Base-by-base conservation (phyloP, 2,888 invertebrate species). In the Chesias legatella region DNA sequence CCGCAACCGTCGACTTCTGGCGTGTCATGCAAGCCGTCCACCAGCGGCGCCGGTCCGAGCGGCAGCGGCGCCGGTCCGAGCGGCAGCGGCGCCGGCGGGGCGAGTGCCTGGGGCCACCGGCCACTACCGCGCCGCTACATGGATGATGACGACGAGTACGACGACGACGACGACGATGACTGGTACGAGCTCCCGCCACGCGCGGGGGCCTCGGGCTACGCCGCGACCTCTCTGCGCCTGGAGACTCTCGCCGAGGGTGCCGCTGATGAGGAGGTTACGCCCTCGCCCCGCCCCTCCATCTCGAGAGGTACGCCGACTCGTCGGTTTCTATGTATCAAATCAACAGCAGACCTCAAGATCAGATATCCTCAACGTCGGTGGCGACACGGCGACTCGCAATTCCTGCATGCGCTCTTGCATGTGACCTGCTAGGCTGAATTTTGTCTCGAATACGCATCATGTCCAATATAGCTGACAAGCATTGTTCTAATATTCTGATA, bases 1-100 rank as follows among this genome's bases (percentile, higher is more conserved):
- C 84, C 85, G 0, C 73, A 70, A 7, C 84, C 86, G 0, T 84
- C 84, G 3, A 83, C 85, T 0, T 85, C 85, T 0, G 63, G 62
- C 1, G 54, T 53, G 6, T 7, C 35, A 7, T 45, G 44, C 26
- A 29, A 42, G 27, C 25, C 48, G 3, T 25, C 32, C 0, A 28
- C 25, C 24, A 31, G 24, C 23, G 33, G 30, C 6, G 24, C 44
- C 1, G 33, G 24, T 8, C 24, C 27, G 1, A 32, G 35, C 7
- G n/a, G 13, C 5, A 33, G 33, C 23, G 17, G 28, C 17, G 29
- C 30, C 10, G 10, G 28, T 10, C 3, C 24, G 20, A 32, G 21
- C 32, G 36, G 30, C 26, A 20, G 24, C 11, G 25, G 37, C 6
- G 4, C 28, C 9, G 32, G 42, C 10, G 37, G 39, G 3, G 20